Conservation (phyloP, 35 echinoderm and acorn worm genomes). For the Diadema setosum region DNA sequence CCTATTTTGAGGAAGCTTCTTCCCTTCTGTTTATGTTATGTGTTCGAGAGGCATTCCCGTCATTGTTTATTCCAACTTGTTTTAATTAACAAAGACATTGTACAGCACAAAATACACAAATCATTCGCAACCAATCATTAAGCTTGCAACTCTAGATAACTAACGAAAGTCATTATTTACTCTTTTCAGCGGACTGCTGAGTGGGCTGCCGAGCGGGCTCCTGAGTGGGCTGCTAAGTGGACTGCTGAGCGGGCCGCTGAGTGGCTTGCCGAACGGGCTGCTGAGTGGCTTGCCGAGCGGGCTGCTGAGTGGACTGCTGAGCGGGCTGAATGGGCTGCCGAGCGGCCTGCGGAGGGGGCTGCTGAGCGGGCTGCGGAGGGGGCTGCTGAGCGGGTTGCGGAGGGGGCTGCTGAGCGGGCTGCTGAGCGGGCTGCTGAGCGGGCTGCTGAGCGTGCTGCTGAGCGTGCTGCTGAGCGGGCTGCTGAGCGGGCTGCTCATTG, state of each 20-base stretch:
- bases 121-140: too few species aligned
- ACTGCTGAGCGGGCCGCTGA: too few species aligned
- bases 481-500: background rate
- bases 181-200: background rate
- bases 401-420: background rate
- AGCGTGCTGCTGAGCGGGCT: background rate
- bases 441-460: background rate
- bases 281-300: background rate
- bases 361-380: background rate
- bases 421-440: background rate
- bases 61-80: too few species aligned
- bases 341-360: background rate
- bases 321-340: too few species aligned
- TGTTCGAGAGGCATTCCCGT: too few species aligned
- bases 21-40: too few species aligned
- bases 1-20: too few species aligned
- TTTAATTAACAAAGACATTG: too few species aligned
- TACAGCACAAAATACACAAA: too few species aligned
- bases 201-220: background rate
- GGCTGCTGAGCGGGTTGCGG: background rate
- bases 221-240: background rate
- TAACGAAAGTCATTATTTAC: too few species aligned
- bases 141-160: too few species aligned
- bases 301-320: background rate
- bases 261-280: background rate